Evolutionary conservation across 2,113 vertebrate species (phyloP).

Genomic region (Scophthalmus maximus): DNA sequence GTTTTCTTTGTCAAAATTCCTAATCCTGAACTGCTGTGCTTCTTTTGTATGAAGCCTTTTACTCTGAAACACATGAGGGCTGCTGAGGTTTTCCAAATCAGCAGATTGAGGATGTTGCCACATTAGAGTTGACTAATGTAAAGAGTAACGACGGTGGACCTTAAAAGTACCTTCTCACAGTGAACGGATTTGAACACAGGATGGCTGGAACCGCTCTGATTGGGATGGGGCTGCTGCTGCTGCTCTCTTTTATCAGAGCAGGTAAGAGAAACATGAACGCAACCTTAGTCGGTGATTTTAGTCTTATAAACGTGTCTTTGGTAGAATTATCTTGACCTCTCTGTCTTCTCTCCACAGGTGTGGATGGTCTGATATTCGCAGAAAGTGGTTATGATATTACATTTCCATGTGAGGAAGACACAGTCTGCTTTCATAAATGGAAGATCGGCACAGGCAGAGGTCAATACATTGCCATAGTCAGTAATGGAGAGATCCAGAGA

Average conservation of each 20-base stretch:
- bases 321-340: background rate
- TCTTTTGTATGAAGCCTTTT: background rate
- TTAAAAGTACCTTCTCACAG: background rate
- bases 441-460: fast-evolving
- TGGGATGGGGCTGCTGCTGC: conserved; percentile 15
- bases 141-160: background rate
- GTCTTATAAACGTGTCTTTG: background rate
- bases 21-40: too few species aligned
- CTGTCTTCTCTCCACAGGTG: background rate
- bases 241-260: conserved; percentile 26
- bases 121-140: background rate
- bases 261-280: conserved; percentile 19
- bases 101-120: conserved; percentile 31
- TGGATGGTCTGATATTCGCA: background rate
- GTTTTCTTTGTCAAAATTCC: background rate
- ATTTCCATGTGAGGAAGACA: conserved; percentile 20
- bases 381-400: background rate
- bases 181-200: background rate
- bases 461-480: background rate
- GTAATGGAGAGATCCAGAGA: conserved; percentile 19
- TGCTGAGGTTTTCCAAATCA: background rate
- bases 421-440: conserved; percentile 43
- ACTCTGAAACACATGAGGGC: background rate
- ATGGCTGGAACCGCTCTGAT: conserved; percentile 11
- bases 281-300: too few species aligned